Percentiles rank a stretch among this genome's conserved stretches.
Conservation (phyloP, 2,113 vertebrate genomes). For the Xenopus laevis region DNA sequence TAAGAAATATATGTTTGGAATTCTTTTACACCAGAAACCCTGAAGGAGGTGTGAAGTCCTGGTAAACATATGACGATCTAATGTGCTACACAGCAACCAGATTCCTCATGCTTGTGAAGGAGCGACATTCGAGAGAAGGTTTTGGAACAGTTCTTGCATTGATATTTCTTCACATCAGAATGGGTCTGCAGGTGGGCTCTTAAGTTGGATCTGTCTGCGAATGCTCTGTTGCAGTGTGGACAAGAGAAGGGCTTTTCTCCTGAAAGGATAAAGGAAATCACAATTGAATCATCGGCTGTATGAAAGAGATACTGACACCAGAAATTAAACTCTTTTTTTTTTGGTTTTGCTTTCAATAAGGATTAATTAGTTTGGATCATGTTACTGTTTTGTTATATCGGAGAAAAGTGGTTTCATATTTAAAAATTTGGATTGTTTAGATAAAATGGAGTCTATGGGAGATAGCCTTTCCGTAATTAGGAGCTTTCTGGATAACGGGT, state of each 20-base stretch:
- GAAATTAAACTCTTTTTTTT: too few species aligned
- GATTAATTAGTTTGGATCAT: too few species aligned
- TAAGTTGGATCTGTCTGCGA: conserved; percentile 97
- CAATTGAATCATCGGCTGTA: background rate
- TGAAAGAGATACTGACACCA: too few species aligned
- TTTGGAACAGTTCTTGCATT: conserved; percentile 99
- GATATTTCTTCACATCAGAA: conserved; percentile 99
- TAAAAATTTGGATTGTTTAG: too few species aligned
- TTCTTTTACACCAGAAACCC: conserved; percentile 60
- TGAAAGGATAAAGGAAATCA: conserved; percentile 55
- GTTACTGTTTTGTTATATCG: too few species aligned
- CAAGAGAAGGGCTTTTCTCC: conserved; percentile 99
- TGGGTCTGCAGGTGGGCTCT: conserved; percentile 98
- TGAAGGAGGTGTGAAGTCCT: conserved; percentile 58
- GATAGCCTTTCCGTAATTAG: too few species aligned
- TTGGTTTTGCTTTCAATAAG: too few species aligned
- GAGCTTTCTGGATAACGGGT: too few species aligned
- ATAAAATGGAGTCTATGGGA: too few species aligned
- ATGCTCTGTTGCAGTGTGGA: conserved; percentile 96
- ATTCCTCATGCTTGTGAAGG: conserved; percentile 99
- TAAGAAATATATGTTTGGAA: conserved; percentile 63
- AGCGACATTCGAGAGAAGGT: conserved; percentile 99
- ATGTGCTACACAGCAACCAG: conserved; percentile 95
- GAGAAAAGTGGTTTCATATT: too few species aligned
- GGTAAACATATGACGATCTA: conserved; percentile 71